Evolutionary conservation across 2,113 vertebrate species (phyloP).

Genomic region (Leucopsar rothschildi): DNA sequence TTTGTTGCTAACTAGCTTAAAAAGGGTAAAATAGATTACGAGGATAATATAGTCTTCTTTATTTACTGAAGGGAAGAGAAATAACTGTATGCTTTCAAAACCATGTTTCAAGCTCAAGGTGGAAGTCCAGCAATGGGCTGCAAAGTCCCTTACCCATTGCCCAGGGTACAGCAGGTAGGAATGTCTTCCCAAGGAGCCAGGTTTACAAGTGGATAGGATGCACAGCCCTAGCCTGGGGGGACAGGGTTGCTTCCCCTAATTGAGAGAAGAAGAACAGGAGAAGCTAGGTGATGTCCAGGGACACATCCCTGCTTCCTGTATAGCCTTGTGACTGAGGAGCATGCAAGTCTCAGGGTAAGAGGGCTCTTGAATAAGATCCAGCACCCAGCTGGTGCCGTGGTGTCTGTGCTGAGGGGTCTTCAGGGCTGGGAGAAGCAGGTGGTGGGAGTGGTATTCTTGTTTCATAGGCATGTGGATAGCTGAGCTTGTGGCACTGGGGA

Average conservation of each 20-base stretch:
- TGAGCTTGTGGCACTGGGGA: not conserved
- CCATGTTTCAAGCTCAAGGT: not conserved
- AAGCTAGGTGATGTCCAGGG: not conserved
- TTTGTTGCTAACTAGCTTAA: not conserved
- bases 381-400: not conserved
- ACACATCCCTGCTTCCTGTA: not conserved
- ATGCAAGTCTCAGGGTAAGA: not conserved
- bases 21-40: not conserved
- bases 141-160: not conserved
- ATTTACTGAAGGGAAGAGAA: not conserved
- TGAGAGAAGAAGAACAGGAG: not conserved
- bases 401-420: not conserved
- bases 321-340: not conserved
- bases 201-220: not conserved
- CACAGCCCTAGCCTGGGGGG: not conserved
- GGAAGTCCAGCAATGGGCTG: not conserved
- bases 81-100: not conserved
- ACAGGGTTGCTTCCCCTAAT: not conserved
- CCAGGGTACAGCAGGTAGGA: accelerated
- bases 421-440: not conserved
- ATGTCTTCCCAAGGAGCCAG: not conserved
- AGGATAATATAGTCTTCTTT: not conserved
- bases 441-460: not conserved
- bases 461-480: not conserved
- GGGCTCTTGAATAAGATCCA: not conserved